Percentiles rank a stretch among this genome's conserved stretches.
These are phyloP conservation scores for Nannoperca obscura DNA, from an alignment of 2,797 vertebrate genomes.

Conservation along the genomic window DNA sequence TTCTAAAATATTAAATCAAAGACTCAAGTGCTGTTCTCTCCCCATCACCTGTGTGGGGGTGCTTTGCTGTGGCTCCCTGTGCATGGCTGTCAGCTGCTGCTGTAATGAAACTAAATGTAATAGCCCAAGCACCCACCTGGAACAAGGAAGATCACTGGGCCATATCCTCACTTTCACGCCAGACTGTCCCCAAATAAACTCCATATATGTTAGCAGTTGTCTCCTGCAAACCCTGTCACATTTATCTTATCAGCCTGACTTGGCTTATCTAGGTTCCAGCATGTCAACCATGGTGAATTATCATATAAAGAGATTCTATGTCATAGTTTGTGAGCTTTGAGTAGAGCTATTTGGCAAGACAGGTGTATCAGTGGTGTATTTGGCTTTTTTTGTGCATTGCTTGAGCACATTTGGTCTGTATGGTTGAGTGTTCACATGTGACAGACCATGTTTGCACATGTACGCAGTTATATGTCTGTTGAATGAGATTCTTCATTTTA, in stretches of 20 bases:
- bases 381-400: conserved; percentile 16
- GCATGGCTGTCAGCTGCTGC: conserved; percentile 55
- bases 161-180: conserved; percentile 76
- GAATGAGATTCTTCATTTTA: neutral
- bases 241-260: conserved; percentile 70
- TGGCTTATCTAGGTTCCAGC: conserved; percentile 63
- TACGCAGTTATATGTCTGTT: neutral
- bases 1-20: conserved; percentile 37
- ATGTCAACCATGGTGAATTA: conserved; percentile 69
- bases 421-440: conserved; percentile 19
- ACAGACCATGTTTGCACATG: conserved; percentile 15
- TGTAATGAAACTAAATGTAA: conserved; percentile 73
- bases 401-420: conserved; percentile 12
- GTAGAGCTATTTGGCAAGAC: conserved; percentile 17
- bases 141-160: conserved; percentile 71
- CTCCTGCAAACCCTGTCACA: conserved; percentile 60
- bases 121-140: conserved; percentile 69
- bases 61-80: conserved; percentile 22
- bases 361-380: conserved; percentile 4
- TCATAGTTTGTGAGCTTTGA: conserved; percentile 36
- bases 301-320: conserved; percentile 70
- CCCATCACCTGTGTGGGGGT: conserved; percentile 19
- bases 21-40: neutral
- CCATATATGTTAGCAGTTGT: conserved; percentile 58
- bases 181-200: conserved; percentile 77